Percentiles rank a stretch among this genome's conserved stretches.
These are phyloP conservation scores for Geopemphigus sp. DNA, from an alignment of 1,140 invertebrate species.

Conservation along the genomic window DNA sequence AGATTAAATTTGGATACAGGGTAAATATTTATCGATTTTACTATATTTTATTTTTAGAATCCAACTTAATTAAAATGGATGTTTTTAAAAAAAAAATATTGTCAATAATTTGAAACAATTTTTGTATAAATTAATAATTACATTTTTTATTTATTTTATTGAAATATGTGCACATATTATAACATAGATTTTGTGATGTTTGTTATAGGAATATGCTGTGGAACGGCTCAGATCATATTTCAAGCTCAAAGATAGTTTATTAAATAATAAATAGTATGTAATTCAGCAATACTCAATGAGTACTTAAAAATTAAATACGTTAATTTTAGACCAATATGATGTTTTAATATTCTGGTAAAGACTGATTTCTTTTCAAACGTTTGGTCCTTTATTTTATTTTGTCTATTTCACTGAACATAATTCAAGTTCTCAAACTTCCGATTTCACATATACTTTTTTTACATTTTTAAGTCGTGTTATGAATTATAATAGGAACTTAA, in stretches of 20 bases:
- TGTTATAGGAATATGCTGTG: conserved; percentile 53
- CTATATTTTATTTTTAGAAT: neutral
- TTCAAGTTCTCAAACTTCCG: neutral
- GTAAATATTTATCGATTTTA: conserved; percentile 60
- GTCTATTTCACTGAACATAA: conserved; percentile 13
- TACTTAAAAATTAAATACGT: conserved; percentile 31
- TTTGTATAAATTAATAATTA: no score
- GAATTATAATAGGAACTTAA: neutral
- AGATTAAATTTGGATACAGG: conserved; percentile 93
- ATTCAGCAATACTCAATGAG: neutral
- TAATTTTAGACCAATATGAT: conserved; percentile 35
- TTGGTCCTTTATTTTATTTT: conserved; percentile 39
- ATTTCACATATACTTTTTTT: neutral
- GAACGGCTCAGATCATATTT: conserved; percentile 54
- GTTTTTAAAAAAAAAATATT: no score
- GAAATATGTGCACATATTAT: no score
- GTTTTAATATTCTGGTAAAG: conserved; percentile 37
- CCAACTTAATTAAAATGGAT: no score
- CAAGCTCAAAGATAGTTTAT: conserved; percentile 52
- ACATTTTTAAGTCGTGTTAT: neutral
- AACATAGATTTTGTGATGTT: neutral
- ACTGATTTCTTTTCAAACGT: conserved; percentile 41
- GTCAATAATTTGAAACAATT: neutral
- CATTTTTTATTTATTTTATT: no score
- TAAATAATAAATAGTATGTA: conserved; percentile 46